Evolutionary conservation across 2,113 vertebrate species (phyloP).

Genomic region (Apaloderma vittatum): DNA sequence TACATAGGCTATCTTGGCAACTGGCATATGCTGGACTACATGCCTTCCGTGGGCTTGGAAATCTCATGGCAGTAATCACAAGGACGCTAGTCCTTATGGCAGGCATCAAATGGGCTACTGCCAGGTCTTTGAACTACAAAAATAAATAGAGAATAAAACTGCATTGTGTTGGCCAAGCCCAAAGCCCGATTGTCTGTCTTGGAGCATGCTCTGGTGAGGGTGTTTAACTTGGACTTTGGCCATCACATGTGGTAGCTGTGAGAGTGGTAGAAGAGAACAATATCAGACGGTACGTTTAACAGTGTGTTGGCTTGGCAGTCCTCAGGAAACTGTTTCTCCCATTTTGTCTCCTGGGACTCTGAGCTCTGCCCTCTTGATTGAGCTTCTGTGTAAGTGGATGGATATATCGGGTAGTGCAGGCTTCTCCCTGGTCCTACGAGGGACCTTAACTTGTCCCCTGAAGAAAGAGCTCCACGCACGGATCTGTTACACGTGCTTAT

Average conservation of each 20-base stretch:
- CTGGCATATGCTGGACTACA: slow-evolving; percentile 77
- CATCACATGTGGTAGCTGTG: slow-evolving; percentile 91
- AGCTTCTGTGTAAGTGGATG: slow-evolving; percentile 25
- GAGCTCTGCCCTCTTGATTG: not conserved
- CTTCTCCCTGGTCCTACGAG: not conserved
- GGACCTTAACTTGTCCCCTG: no score
- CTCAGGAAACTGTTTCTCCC: slow-evolving; percentile 67
- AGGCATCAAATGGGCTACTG: slow-evolving; percentile 83
- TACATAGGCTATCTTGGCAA: slow-evolving; percentile 76
- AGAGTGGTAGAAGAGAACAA: slow-evolving; percentile 73
- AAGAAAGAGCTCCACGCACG: not conserved
- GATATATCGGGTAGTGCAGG: not conserved
- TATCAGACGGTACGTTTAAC: slow-evolving; percentile 75
- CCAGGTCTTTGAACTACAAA: slow-evolving; percentile 94
- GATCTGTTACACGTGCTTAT: not conserved
- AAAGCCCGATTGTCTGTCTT: slow-evolving; percentile 86
- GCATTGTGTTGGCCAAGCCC: slow-evolving; percentile 84
- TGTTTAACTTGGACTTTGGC: slow-evolving; percentile 91
- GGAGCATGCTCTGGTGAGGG: slow-evolving; percentile 86
- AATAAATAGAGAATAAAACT: slow-evolving; percentile 91
- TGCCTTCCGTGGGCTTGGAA: slow-evolving; percentile 78
- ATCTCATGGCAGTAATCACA: slow-evolving; percentile 83
- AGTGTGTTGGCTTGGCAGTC: slow-evolving; percentile 57
- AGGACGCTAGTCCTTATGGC: slow-evolving; percentile 79
- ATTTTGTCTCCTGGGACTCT: slow-evolving; percentile 51